Evolutionary conservation across 2,113 vertebrate species (phyloP).

Genomic region (Ciconia boyciana): DNA sequence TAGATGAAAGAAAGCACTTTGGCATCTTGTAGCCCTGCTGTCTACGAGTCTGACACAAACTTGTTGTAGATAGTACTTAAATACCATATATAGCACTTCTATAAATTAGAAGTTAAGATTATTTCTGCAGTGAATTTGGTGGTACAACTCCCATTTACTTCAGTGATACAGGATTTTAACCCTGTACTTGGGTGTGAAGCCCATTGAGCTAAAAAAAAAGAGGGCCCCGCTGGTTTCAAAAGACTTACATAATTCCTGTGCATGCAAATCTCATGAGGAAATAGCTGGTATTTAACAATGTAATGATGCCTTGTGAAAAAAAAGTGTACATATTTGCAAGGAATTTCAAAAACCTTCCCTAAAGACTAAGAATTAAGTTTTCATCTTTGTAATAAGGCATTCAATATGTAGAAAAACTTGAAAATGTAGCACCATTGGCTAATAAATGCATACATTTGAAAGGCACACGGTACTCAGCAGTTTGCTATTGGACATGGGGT

Average conservation of each 20-base stretch:
- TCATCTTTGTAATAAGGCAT: neutral
- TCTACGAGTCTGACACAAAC: neutral
- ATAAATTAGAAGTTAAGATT: neutral
- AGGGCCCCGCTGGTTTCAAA: neutral
- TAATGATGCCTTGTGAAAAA: neutral
- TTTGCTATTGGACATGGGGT: conserved; percentile 4
- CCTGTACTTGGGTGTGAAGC: neutral
- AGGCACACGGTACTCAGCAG: neutral
- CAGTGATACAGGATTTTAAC: neutral
- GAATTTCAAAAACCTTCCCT: neutral
- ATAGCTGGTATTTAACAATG: neutral
- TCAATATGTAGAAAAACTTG: neutral
- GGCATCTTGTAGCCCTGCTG: neutral
- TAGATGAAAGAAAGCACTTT: accelerated
- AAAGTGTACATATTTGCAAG: neutral
- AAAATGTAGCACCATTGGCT: conserved; percentile 15
- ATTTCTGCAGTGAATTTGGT: neutral
- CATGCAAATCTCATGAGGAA: neutral
- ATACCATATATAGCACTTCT: neutral
- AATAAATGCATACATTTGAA: neutral
- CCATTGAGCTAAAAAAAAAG: neutral
- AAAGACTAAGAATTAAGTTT: neutral
- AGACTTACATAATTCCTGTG: neutral
- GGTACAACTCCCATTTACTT: neutral
- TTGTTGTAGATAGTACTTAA: neutral